Percentiles rank a stretch among this genome's conserved stretches.
Evolutionary conservation across 2,888 invertebrate genomes (phyloP).

Genomic region (Drosophila monieri): DNA sequence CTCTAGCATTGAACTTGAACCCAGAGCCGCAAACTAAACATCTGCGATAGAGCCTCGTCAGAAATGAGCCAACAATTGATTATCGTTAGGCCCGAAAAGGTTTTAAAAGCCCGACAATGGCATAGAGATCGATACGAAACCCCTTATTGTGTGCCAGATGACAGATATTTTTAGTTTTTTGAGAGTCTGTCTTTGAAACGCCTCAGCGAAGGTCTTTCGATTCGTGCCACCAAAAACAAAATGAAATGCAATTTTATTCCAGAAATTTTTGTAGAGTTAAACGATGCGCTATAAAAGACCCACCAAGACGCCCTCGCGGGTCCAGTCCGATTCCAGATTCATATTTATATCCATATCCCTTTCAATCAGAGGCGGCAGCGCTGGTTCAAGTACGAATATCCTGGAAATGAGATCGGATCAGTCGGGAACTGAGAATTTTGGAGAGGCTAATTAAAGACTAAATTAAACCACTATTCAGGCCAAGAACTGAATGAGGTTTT

Average conservation of each 20-base stretch:
- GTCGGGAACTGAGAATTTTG: neutral
- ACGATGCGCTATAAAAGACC: slow-evolving; percentile 6
- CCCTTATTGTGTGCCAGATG: neutral
- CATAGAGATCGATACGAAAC: slow-evolving; percentile 16
- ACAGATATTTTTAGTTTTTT: slow-evolving; percentile 4
- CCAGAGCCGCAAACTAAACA: slow-evolving; percentile 14
- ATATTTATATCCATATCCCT: neutral
- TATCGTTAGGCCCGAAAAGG: slow-evolving; percentile 34
- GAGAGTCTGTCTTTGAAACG: slow-evolving; percentile 2
- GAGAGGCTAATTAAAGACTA: neutral
- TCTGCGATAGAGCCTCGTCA: slow-evolving; percentile 11
- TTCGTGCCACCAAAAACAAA: slow-evolving; percentile 28
- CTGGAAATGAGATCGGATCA: slow-evolving; percentile 4
- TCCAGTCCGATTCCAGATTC: slow-evolving; percentile 6
- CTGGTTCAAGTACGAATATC: neutral
- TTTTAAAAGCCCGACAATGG: slow-evolving; percentile 25
- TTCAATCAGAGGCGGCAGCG: slow-evolving; percentile 30
- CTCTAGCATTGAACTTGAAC: slow-evolving; percentile 77
- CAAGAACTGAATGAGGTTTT: slow-evolving; percentile 10
- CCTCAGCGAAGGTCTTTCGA: slow-evolving; percentile 18
- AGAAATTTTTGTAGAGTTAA: slow-evolving; percentile 3
- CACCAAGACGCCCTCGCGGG: neutral
- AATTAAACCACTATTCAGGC: neutral
- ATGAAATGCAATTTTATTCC: slow-evolving; percentile 65
- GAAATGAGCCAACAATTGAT: slow-evolving; percentile 31